Conservation (phyloP, 2,888 invertebrate species). For the Chouioia cunea region DNA sequence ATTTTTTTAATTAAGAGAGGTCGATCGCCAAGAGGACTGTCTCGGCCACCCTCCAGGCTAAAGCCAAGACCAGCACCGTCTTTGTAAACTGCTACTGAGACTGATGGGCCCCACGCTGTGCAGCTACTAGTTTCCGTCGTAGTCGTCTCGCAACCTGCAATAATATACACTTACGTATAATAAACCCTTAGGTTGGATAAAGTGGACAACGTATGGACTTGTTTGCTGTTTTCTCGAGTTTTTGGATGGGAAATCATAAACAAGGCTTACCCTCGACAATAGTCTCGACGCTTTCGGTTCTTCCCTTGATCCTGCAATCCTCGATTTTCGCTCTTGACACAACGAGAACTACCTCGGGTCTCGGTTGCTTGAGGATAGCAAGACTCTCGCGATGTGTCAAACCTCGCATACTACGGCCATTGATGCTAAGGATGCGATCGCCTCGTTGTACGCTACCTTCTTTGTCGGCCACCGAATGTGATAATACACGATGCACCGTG, state of each 20-base stretch:
- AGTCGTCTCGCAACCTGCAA: conserved; percentile 61
- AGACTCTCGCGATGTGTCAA: conserved; percentile 90
- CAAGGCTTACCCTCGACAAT: conserved; percentile 62
- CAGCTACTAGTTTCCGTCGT: conserved; percentile 62
- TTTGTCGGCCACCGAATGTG: conserved; percentile 87
- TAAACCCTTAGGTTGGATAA: too few relatives aligned
- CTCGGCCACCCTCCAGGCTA: conserved; percentile 93
- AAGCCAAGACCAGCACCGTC: conserved; percentile 93
- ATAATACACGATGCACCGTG: conserved; percentile 89
- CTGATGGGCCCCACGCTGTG: conserved; percentile 72
- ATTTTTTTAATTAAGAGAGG: conserved; percentile 93
- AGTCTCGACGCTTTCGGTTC: conserved; percentile 64
- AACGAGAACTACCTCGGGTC: conserved; percentile 83
- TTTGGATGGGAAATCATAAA: neutral
- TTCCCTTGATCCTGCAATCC: conserved; percentile 47
- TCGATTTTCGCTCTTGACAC: conserved; percentile 70
- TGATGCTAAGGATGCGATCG: conserved; percentile 89
- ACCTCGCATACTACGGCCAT: conserved; percentile 85
- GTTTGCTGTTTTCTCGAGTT: too few relatives aligned
- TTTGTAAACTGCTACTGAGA: conserved; percentile 73
- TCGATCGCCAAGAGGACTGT: conserved; percentile 89
- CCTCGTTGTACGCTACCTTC: conserved; percentile 90
- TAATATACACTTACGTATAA: too few relatives aligned
- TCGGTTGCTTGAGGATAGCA: conserved; percentile 84
- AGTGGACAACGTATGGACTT: too few relatives aligned